Percentiles rank a stretch among this genome's conserved stretches.
Evolutionary conservation across 1,140 invertebrate species (phyloP).

Genomic region (Agraylea sexmaculata): DNA sequence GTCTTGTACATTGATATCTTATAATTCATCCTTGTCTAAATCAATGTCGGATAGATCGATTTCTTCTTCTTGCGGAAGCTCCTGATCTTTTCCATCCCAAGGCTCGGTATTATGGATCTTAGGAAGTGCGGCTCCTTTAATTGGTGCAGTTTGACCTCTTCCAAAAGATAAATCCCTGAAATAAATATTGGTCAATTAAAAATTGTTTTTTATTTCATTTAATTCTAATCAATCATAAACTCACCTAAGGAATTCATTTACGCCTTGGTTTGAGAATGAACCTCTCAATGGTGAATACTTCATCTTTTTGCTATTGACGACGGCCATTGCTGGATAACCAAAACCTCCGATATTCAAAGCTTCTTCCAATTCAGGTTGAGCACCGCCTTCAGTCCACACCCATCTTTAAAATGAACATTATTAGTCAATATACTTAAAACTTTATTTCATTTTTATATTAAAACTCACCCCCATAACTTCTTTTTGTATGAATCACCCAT

Average conservation of each 20-base stretch:
- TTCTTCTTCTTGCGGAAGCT: conserved; percentile 80
- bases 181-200: conserved; percentile 14
- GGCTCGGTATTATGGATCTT: conserved; percentile 57
- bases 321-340: conserved; percentile 88
- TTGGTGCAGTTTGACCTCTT: conserved; percentile 79
- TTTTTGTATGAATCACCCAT: conserved; percentile 90
- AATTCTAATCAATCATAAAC: conserved; percentile 10
- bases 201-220: neutral
- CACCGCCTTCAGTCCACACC: conserved; percentile 87
- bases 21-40: conserved; percentile 78
- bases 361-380: conserved; percentile 75
- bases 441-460: conserved; percentile 1
- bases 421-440: neutral
- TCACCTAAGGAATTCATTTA: conserved; percentile 83
- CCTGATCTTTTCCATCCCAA: conserved; percentile 97
- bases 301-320: conserved; percentile 93
- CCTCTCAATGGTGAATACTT: conserved; percentile 90
- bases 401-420: conserved; percentile 49
- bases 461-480: conserved; percentile 85
- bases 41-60: conserved; percentile 87
- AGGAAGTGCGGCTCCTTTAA: conserved; percentile 78
- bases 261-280: conserved; percentile 88
- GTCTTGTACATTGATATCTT: conserved; percentile 30
- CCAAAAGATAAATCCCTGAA: conserved; percentile 88
- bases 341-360: conserved; percentile 88